Evolutionary conservation across 1,140 invertebrate species (phyloP), one percentile per base, ranked within the genome.

Genomic region (Temnothorax nylanderi): DNA sequence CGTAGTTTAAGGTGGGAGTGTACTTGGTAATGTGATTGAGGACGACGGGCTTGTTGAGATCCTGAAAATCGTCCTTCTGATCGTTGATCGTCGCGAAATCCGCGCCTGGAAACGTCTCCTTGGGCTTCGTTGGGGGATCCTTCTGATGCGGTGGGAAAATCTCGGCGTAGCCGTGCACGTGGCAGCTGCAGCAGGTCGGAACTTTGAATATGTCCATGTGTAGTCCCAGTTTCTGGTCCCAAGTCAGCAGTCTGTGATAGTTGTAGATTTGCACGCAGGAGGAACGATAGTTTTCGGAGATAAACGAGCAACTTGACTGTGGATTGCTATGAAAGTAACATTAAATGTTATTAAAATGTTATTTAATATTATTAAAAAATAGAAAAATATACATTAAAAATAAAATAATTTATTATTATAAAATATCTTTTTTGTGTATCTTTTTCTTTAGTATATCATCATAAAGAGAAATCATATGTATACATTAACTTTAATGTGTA

Each of bases 171-270:
- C 97, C 97, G 91, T 97, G 97, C 3, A 98, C 97, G 90, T 98
- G 97, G 92, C 98, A 98, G 1, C 97, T 97, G 91, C 98, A 98
- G 88, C 97, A 98, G 0, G 97, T 98, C 26, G 98, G 98, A 1
- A 98, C 97, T 96, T 98, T 98, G 91, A 98, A 98, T 58, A 98
- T 97, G 92, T 98, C 98, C 96, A 98, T 98, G 89, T 98, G 98
- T 1, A 98, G 95, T 8, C 98, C 98, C 41, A 97, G 96, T 49
- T 97, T 96, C 62, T 97, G 97, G 91, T 98, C 98, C 97, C 98
- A 98, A 0, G 98, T 98, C 0, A 98, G 91, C 6, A 98, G 95
- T n/a, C 98, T 96, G 93, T 98, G 98, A 90, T 98, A 98, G 92
- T 98, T 98, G 93, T 98, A 98, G 0, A 98, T 97, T 96, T 98